A percentile compares a stretch with the other conserved stretches of the same genome.
These are phyloP conservation scores for Invenusta paracnida DNA, from an alignment of 2,888 invertebrate genomes.

Conservation along the genomic window DNA sequence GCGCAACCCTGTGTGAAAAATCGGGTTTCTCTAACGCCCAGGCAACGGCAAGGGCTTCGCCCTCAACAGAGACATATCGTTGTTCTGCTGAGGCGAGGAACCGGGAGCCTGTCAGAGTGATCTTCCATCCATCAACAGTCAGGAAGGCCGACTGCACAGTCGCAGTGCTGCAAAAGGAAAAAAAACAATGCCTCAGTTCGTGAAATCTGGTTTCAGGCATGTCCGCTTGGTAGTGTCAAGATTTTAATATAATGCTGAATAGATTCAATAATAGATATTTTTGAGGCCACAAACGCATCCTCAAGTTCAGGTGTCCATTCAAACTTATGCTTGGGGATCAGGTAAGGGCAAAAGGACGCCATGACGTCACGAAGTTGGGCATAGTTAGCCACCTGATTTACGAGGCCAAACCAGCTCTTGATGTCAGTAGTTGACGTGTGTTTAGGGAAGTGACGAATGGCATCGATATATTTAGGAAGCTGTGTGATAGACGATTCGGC, in stretches of 20 bases:
- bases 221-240: too few species aligned
- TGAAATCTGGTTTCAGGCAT: too few species aligned
- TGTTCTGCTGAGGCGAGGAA: conserved; percentile 1
- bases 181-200: too few species aligned
- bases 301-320: not conserved
- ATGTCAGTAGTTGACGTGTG: not conserved
- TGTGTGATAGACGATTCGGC: too few species aligned
- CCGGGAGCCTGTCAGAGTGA: not conserved
- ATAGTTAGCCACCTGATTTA: not conserved
- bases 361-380: not conserved
- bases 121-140: not conserved
- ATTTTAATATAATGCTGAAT: too few species aligned
- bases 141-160: not conserved
- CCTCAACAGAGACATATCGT: conserved; percentile 14
- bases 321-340: not conserved
- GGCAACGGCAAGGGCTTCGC: conserved; percentile 34
- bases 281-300: too few species aligned
- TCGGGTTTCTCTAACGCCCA: conserved; percentile 14
- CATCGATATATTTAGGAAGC: not conserved
- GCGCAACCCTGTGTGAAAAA: not conserved
- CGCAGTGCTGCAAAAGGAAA: too few species aligned
- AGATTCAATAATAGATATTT: too few species aligned
- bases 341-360: not conserved
- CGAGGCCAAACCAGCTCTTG: not conserved
- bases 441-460: not conserved